phyloP scores from a whole-genome alignment of 2,888 invertebrate genomes.

The Pristionchus maxplancki region DNA sequence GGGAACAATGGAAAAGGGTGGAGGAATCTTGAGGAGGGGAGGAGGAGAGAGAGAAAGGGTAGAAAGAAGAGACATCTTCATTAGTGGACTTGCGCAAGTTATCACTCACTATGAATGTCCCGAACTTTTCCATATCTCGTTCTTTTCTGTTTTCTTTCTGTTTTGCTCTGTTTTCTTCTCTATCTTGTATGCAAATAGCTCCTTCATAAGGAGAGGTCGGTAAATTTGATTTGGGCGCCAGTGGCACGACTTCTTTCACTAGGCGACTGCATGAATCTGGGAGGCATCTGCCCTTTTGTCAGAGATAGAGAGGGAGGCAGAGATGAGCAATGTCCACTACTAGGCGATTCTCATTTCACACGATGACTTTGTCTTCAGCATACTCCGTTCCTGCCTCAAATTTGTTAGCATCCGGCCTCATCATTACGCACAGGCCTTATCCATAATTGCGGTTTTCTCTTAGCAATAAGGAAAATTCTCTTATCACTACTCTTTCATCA shows the following conservation, averaged over 20 bases:
- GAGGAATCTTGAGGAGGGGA: conserved; percentile 34
- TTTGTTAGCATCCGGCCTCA: too few relatives aligned
- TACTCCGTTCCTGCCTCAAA: too few relatives aligned
- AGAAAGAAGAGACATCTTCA: not conserved
- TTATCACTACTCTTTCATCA: not conserved
- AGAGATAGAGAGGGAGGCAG: not conserved
- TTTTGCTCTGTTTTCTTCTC: not conserved
- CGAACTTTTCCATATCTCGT: not conserved
- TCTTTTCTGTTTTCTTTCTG: not conserved
- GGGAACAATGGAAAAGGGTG: conserved; percentile 25
- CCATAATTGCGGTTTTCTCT: too few relatives aligned
- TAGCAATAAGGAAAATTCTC: not conserved
- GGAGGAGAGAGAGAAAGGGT: too few relatives aligned
- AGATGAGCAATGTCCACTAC: not conserved
- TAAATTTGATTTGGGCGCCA: conserved; percentile 13
- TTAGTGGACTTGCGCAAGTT: conserved; percentile 10
- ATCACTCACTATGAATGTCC: not conserved
- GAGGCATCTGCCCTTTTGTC: conserved; percentile 17
- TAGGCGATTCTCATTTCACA: not conserved
- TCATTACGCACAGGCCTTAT: too few relatives aligned
- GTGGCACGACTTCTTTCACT: conserved; percentile 13
- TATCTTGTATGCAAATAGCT: conserved; percentile 6
- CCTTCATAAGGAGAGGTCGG: conserved; percentile 28
- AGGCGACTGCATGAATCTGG: not conserved
- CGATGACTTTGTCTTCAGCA: not conserved